A percentile compares a stretch with the other conserved stretches of the same genome.
These are phyloP conservation scores for Eupithecia abbreviata DNA, from an alignment of 2,888 invertebrate genomes.

Conservation along the genomic window DNA sequence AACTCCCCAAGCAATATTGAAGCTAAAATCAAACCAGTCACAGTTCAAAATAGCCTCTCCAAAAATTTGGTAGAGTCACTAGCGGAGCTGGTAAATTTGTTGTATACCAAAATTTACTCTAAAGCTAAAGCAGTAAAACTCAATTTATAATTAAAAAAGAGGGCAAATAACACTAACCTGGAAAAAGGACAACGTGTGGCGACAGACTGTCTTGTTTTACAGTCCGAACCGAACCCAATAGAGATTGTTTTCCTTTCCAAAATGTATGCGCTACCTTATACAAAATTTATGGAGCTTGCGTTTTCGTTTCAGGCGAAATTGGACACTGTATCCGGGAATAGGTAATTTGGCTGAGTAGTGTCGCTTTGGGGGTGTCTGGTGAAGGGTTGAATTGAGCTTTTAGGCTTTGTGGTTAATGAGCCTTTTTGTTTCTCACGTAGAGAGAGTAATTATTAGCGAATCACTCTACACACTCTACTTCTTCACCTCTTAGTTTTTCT, in stretches of 20 bases:
- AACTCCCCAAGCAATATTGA: constrained; percentile 14
- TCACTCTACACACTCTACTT: neutral
- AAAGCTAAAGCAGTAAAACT: constrained; percentile 1
- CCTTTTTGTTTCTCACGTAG: neutral
- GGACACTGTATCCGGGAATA: constrained; percentile 42
- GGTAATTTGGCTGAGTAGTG: constrained; percentile 41
- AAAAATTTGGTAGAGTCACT: neutral
- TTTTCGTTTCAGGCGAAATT: constrained; percentile 49
- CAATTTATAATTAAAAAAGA: constrained; percentile 9
- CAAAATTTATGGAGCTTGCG: constrained; percentile 47
- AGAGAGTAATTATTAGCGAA: neutral
- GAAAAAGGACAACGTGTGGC: constrained; percentile 70
- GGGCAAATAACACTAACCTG: constrained; percentile 3
- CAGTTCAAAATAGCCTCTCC: neutral
- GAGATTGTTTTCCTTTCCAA: constrained; percentile 58
- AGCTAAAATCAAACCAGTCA: neutral
- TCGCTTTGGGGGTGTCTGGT: constrained; percentile 29
- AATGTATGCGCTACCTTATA: constrained; percentile 41
- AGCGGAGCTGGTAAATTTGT: neutral
- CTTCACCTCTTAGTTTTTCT: neutral
- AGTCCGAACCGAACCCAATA: constrained; percentile 59
- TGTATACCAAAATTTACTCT: neutral
- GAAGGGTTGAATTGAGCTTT: constrained; percentile 37
- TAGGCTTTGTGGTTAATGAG: constrained; percentile 28
- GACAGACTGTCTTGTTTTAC: constrained; percentile 80